phyloP scores from a whole-genome alignment of 2,888 invertebrate species.

The Adela reaumurella region DNA sequence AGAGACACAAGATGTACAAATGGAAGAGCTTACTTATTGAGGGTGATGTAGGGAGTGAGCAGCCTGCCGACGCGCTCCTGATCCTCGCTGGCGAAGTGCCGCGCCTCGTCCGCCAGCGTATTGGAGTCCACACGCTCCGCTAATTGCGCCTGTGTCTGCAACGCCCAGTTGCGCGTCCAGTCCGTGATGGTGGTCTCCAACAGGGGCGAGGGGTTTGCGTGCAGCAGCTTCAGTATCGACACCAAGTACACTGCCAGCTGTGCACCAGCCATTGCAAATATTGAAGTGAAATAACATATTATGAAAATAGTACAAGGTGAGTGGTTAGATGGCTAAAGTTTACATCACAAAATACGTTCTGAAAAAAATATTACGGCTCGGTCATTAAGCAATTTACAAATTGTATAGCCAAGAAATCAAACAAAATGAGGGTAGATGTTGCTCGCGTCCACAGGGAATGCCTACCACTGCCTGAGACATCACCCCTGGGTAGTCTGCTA shows the following conservation, averaged over 20 bases:
- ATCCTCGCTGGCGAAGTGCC: constrained; percentile 16
- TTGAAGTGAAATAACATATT: too few relatives aligned
- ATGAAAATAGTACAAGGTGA: too few relatives aligned
- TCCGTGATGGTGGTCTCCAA: constrained; percentile 35
- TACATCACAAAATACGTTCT: too few relatives aligned
- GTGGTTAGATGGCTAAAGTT: too few relatives aligned
- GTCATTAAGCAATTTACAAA: too few relatives aligned
- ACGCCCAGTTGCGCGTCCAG: constrained; percentile 46
- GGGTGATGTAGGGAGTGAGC: neutral
- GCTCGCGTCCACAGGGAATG: too few relatives aligned
- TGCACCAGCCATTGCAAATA: neutral
- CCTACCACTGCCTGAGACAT: too few relatives aligned
- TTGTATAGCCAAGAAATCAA: too few relatives aligned
- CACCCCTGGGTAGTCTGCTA: too few relatives aligned
- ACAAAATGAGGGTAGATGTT: too few relatives aligned
- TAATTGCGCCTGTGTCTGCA: constrained; percentile 25
- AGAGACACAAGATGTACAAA: neutral
- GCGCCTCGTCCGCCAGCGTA: constrained; percentile 25
- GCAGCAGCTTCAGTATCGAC: constrained; percentile 27
- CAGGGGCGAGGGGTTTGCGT: constrained; percentile 20
- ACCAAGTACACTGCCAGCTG: constrained; percentile 38
- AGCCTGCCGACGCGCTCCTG: constrained; percentile 15
- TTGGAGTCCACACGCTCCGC: constrained; percentile 10
- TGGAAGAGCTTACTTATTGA: constrained; percentile 5
- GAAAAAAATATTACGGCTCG: too few relatives aligned